phyloP scores from a whole-genome alignment of 2,888 invertebrate genomes.

The Acanthococcus lagerstroemiae region DNA sequence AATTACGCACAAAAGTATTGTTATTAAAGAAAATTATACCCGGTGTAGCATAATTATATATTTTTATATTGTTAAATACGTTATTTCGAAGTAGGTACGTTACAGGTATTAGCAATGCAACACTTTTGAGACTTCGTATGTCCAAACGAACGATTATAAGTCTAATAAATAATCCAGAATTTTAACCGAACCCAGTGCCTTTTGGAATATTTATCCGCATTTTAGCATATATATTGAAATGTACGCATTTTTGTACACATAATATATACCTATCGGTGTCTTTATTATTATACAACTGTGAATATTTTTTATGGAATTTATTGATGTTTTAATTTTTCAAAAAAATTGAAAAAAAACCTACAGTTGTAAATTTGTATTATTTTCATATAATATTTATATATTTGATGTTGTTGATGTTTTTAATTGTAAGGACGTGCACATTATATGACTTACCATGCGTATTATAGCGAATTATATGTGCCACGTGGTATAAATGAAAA shows the following conservation, averaged over 20 bases:
- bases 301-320: constrained; percentile 13
- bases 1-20: no score
- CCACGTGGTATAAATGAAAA: constrained; percentile 28
- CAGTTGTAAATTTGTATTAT: constrained; percentile 29
- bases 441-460: constrained; percentile 27
- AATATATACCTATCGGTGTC: background rate
- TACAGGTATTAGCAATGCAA: no score
- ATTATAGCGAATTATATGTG: constrained; percentile 29
- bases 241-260: constrained; percentile 16
- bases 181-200: no score
- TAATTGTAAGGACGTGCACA: constrained; percentile 28
- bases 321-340: constrained; percentile 9
- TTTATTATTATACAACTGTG: constrained; percentile 13
- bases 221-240: constrained; percentile 2
- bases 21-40: no score
- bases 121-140: no score
- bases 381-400: constrained; percentile 25
- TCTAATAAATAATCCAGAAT: no score
- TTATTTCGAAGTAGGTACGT: no score
- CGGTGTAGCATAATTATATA: no score
- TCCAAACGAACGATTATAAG: no score
- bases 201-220: constrained; percentile 20
- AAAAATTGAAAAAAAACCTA: constrained; percentile 4
- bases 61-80: no score
- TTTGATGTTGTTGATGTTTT: constrained; percentile 31